Conservation (phyloP, 1,140 invertebrate genomes). For the Tetramorium parvispinum region DNA sequence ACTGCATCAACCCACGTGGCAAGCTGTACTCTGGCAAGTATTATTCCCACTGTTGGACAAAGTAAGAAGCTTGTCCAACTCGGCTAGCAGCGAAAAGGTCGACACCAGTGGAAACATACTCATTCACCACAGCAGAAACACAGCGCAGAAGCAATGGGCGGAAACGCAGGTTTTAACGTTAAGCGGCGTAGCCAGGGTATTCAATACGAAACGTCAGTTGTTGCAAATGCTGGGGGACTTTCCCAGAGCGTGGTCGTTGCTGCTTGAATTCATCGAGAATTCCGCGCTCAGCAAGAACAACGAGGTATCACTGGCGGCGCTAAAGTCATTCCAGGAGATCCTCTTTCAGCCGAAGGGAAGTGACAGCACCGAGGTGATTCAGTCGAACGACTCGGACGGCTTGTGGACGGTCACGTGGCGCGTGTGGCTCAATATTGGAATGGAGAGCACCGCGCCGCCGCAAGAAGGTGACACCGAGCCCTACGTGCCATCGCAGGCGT, state of each 20-base stretch:
- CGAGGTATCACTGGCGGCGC: slow-evolving; percentile 97
- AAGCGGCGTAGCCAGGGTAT: slow-evolving; percentile 92
- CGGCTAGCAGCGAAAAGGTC: slow-evolving; percentile 97
- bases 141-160: slow-evolving; percentile 99
- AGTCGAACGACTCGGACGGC: slow-evolving; percentile 86
- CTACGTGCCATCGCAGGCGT: slow-evolving; percentile 96
- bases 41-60: slow-evolving; percentile 98
- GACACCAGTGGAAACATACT: slow-evolving; percentile 97
- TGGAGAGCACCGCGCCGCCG: slow-evolving; percentile 90
- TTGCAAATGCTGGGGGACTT: slow-evolving; percentile 96
- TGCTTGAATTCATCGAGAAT: slow-evolving; percentile 97
- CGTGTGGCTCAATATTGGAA: slow-evolving; percentile 94
- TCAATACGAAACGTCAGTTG: slow-evolving; percentile 95
- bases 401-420: slow-evolving; percentile 94
- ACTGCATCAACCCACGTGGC: slow-evolving; percentile 95
- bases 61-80: slow-evolving; percentile 95
- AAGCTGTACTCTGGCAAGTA: slow-evolving; percentile 95
- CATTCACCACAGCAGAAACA: slow-evolving; percentile 99
- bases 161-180: slow-evolving; percentile 96
- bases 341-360: slow-evolving; percentile 88
- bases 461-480: slow-evolving; percentile 87
- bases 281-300: slow-evolving; percentile 96
- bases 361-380: slow-evolving; percentile 81
- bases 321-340: slow-evolving; percentile 98
- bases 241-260: slow-evolving; percentile 95